Evolutionary conservation across 2,797 vertebrate genomes (phyloP).

Genomic region (Sus cebifrons): DNA sequence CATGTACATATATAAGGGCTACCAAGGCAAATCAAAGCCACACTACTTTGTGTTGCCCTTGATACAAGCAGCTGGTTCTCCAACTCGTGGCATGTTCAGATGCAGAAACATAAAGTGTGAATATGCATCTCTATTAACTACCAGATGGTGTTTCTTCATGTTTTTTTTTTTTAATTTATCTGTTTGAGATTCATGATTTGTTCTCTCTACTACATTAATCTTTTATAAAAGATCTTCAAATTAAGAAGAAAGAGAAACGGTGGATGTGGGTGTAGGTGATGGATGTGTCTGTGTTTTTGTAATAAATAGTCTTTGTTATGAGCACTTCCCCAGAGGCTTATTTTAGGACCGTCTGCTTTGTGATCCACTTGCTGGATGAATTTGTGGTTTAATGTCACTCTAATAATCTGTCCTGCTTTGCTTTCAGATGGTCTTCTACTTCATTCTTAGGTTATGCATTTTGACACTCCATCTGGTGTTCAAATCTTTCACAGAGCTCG

Average conservation of each 20-base stretch:
- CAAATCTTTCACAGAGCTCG: neutral
- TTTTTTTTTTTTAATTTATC: neutral
- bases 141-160: conserved; percentile 17
- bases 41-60: accelerated
- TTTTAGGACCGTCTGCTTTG: neutral
- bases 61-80: neutral
- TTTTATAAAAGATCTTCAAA: neutral
- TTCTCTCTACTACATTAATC: conserved; percentile 7
- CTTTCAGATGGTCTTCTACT: neutral
- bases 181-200: neutral
- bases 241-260: conserved; percentile 28
- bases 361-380: neutral
- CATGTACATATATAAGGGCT: neutral
- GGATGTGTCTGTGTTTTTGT: neutral
- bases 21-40: neutral
- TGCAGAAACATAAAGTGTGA: neutral
- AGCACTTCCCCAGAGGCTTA: neutral
- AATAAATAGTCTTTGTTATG: neutral
- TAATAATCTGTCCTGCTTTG: neutral
- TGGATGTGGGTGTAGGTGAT: neutral
- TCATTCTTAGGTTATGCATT: neutral
- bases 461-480: neutral
- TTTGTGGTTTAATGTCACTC: neutral
- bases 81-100: neutral
- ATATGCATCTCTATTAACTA: conserved; percentile 21